Evolutionary conservation across 1,140 invertebrate species (phyloP).

Genomic region (Temnothorax nylanderi): DNA sequence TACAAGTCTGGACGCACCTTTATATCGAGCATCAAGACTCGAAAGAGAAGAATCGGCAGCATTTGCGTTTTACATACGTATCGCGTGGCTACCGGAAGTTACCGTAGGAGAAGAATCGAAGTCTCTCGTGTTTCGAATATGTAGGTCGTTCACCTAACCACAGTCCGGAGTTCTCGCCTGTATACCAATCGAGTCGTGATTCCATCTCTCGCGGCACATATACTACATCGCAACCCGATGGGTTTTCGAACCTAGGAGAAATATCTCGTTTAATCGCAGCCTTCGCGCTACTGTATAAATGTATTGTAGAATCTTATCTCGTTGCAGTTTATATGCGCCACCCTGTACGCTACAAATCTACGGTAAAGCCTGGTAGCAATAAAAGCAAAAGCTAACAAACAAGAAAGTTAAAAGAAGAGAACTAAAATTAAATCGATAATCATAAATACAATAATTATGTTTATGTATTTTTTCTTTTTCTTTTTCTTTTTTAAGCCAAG

Average conservation of each 20-base stretch:
- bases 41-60: constrained; percentile 40
- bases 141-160: constrained; percentile 57
- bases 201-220: constrained; percentile 23
- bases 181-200: constrained; percentile 52
- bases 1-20: constrained; percentile 33
- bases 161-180: constrained; percentile 20
- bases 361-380: neutral
- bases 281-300: constrained; percentile 3
- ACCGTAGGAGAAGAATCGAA: constrained; percentile 52
- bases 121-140: constrained; percentile 54
- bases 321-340: neutral
- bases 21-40: constrained; percentile 7
- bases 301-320: constrained; percentile 33
- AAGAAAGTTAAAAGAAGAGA: neutral
- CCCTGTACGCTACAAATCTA: neutral
- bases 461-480: neutral
- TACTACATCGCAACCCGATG: constrained; percentile 27
- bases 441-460: neutral
- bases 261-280: constrained; percentile 44
- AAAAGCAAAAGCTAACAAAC: neutral
- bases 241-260: constrained; percentile 30
- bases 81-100: constrained; percentile 50
- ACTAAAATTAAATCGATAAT: neutral
- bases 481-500: neutral
- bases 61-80: constrained; percentile 57